Conservation (phyloP, 2,113 vertebrate species). For the Crypturellus undulatus region DNA sequence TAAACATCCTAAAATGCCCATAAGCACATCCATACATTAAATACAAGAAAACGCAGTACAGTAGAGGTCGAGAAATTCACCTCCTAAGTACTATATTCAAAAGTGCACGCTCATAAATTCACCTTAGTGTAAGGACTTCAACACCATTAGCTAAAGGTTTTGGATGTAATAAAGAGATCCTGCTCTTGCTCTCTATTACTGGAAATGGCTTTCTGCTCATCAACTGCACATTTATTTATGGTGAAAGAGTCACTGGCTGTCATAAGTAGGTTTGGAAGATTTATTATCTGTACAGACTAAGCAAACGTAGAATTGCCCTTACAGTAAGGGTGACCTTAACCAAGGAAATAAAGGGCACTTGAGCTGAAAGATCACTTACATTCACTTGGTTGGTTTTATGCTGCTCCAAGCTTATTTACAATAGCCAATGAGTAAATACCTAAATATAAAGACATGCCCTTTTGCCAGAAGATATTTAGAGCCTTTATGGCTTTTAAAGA, state of each 20-base stretch:
- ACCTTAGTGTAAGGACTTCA: background rate
- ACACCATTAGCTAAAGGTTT: background rate
- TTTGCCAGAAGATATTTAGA: constrained; percentile 13
- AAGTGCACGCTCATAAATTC: constrained; percentile 33
- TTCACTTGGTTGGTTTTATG: constrained; percentile 14
- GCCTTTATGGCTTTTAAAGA: background rate
- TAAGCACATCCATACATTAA: background rate
- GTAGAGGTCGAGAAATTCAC: background rate
- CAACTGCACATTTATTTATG: background rate
- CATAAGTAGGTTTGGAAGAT: background rate
- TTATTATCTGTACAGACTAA: background rate
- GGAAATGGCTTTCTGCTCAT: background rate
- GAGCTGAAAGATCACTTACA: constrained; percentile 13
- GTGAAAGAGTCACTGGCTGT: background rate
- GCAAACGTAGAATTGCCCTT: background rate
- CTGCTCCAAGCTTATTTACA: constrained; percentile 34
- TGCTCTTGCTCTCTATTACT: constrained; percentile 35
- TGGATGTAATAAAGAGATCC: constrained; percentile 39
- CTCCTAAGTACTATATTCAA: background rate
- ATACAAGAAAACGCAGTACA: background rate
- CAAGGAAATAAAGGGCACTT: constrained; percentile 22
- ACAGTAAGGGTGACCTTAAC: background rate
- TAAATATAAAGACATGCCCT: background rate
- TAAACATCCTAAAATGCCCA: background rate
- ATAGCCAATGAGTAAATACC: background rate